Conservation (phyloP, 2,888 invertebrate species). For the Xanthorhoe designata region DNA sequence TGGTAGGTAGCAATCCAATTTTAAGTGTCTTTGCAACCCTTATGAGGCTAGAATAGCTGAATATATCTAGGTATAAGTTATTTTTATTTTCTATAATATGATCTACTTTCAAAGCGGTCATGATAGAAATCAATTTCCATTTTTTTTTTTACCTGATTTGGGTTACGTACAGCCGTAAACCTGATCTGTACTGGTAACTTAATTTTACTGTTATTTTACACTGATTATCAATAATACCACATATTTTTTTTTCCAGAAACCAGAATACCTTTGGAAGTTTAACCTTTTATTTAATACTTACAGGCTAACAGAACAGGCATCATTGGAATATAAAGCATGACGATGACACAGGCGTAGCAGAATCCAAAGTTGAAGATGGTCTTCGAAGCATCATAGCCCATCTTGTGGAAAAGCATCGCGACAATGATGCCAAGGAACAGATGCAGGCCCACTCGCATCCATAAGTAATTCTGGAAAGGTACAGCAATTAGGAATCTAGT, state of each 20-base stretch:
- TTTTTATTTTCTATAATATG: background rate
- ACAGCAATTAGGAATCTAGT: background rate
- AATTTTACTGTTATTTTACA: too few relatives aligned
- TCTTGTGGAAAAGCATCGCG: slow-evolving; percentile 89
- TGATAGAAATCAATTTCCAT: too few relatives aligned
- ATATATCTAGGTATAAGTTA: too few relatives aligned
- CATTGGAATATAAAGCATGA: slow-evolving; percentile 93
- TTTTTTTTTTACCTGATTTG: too few relatives aligned
- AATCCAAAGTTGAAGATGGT: slow-evolving; percentile 94
- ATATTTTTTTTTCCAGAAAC: background rate
- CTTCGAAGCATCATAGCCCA: slow-evolving; percentile 93
- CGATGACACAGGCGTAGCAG: slow-evolving; percentile 91
- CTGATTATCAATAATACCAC: too few relatives aligned
- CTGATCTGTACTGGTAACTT: too few relatives aligned
- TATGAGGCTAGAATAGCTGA: too few relatives aligned
- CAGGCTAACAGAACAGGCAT: slow-evolving; percentile 92
- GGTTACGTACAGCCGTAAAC: too few relatives aligned
- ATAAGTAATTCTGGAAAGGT: slow-evolving; percentile 87
- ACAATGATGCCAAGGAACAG: slow-evolving; percentile 89
- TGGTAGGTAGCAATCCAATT: too few relatives aligned
- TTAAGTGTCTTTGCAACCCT: too few relatives aligned
- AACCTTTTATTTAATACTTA: slow-evolving; percentile 76
- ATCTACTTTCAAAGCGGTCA: too few relatives aligned
- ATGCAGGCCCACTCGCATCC: slow-evolving; percentile 89
- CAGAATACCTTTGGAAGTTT: background rate